Conservation (phyloP, 2,797 vertebrate genomes). For the Antennarius maculatus region DNA sequence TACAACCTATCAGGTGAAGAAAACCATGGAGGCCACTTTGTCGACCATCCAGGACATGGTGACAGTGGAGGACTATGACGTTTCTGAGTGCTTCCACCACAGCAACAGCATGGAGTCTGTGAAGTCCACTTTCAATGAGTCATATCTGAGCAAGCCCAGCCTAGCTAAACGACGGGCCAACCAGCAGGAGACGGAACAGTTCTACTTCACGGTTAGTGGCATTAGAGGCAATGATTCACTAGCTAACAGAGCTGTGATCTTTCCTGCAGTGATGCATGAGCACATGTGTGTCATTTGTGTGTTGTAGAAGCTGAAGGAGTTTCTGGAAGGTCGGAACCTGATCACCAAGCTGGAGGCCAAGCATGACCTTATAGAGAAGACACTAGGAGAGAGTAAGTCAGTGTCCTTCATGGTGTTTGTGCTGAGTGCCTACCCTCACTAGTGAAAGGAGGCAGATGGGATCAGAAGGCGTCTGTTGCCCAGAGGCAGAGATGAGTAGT, state of each 20-base stretch:
- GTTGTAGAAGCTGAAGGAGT: conserved; percentile 97
- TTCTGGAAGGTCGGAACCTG: conserved; percentile 96
- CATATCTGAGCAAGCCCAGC: conserved; percentile 98
- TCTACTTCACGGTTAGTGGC: conserved; percentile 93
- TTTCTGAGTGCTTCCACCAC: conserved; percentile 97
- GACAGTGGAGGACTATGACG: conserved; percentile 96
- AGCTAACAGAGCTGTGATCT: background rate
- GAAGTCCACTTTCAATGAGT: conserved; percentile 95
- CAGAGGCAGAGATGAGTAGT: conserved; percentile 28
- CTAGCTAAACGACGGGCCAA: conserved; percentile 96
- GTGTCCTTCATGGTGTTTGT: conserved; percentile 40
- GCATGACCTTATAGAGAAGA: conserved; percentile 96
- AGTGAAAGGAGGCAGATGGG: conserved; percentile 11
- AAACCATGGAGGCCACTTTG: conserved; percentile 97
- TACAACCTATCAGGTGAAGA: conserved; percentile 88
- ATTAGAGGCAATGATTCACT: background rate
- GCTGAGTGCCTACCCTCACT: background rate
- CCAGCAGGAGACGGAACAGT: conserved; percentile 99
- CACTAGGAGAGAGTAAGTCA: conserved; percentile 96
- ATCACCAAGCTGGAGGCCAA: conserved; percentile 98
- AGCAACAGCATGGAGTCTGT: conserved; percentile 99
- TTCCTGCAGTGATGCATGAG: conserved; percentile 11
- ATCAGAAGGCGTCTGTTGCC: conserved; percentile 19
- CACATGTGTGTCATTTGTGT: conserved; percentile 17
- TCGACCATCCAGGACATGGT: conserved; percentile 99